Percentiles rank a stretch among this genome's conserved stretches.
phyloP scores from a whole-genome alignment of 2,888 invertebrate species.

The Unio delphinus region DNA sequence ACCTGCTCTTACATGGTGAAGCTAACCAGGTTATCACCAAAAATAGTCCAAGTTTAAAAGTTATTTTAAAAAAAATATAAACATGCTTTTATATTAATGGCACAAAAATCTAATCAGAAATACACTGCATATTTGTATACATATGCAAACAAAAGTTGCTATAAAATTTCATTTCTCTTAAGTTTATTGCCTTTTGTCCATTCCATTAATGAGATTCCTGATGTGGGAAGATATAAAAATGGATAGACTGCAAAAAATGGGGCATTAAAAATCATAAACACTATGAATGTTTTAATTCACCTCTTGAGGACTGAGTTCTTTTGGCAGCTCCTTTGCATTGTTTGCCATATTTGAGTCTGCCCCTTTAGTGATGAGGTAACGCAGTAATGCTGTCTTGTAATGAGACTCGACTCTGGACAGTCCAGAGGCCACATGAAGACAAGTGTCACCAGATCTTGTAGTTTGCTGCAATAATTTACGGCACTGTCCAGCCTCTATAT shows the following conservation, averaged over 20 bases:
- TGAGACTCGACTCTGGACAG: constrained; percentile 25
- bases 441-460: constrained; percentile 43
- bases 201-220: too few species aligned
- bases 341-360: constrained; percentile 45
- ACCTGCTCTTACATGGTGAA: too few species aligned
- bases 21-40: too few species aligned
- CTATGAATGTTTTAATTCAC: constrained; percentile 10
- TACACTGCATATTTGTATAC: too few species aligned
- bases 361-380: constrained; percentile 37
- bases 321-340: constrained; percentile 42
- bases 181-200: too few species aligned
- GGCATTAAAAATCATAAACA: background rate
- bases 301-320: constrained; percentile 41
- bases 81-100: too few species aligned
- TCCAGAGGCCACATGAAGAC: constrained; percentile 46
- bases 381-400: constrained; percentile 30
- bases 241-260: background rate
- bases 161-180: too few species aligned
- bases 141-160: too few species aligned
- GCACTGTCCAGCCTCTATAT: constrained; percentile 26
- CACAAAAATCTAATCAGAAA: too few species aligned
- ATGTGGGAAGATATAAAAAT: too few species aligned
- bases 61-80: too few species aligned
- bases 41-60: too few species aligned
- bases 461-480: constrained; percentile 33